These are phyloP conservation scores for Buphagus erythrorhynchus DNA, from an alignment of 2,797 vertebrate species.

Conservation along the genomic window DNA sequence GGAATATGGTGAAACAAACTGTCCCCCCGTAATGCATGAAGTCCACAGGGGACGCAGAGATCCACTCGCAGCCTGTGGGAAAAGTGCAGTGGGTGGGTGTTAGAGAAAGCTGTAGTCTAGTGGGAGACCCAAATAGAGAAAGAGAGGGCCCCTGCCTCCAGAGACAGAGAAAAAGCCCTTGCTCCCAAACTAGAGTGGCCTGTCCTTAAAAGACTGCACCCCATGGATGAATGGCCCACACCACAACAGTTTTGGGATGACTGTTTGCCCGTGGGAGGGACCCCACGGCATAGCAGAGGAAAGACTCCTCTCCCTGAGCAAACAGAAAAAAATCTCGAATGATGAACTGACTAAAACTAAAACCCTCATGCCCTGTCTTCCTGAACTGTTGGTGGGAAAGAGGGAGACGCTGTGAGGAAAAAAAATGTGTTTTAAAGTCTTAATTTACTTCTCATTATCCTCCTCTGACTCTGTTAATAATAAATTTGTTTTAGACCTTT, in stretches of 20 bases:
- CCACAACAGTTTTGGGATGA: background rate
- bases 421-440: background rate
- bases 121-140: background rate
- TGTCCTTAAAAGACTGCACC: background rate
- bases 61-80: background rate
- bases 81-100: too few relatives aligned
- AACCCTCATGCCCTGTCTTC: rapidly evolving
- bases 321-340: too few relatives aligned
- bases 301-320: background rate
- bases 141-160: background rate
- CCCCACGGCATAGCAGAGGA: background rate
- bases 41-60: background rate
- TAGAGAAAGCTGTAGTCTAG: background rate
- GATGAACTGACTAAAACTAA: background rate
- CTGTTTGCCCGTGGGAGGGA: background rate
- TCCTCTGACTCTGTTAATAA: background rate
- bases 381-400: too few relatives aligned
- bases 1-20: background rate
- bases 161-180: too few relatives aligned
- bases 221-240: rapidly evolving
- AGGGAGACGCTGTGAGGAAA: too few relatives aligned
- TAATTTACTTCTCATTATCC: background rate
- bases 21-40: background rate
- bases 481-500: background rate
- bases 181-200: background rate